Base-by-base conservation (phyloP, 2,113 vertebrate genomes). In the Coptodon rendalli region DNA sequence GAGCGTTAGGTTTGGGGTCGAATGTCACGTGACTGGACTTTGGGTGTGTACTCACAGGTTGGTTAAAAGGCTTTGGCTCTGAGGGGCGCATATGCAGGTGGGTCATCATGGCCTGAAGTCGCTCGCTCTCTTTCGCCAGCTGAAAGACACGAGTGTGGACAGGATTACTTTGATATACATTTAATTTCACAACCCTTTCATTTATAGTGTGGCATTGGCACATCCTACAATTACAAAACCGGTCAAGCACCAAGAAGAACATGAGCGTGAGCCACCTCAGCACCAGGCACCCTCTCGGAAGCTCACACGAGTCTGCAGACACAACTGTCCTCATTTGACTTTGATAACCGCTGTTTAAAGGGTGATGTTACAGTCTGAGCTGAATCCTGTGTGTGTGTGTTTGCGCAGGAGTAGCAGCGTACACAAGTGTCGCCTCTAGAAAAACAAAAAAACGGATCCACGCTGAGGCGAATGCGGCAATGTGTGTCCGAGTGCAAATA, bases 71-170 rank as follows among this genome's bases (percentile, higher is more conserved):
- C 96, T 99, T 99, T 95, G 99, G 99, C 97, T 99, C 99, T 5
- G 98, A 98, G 61, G 99, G 98, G 92, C 99, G 97, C 99, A 99
- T 99, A 96, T 99, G 99, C 89, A 99, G 97, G 90, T 99, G 99
- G 85, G 99, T 97, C 99, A 99, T 99, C 99, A 99, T 99, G 19
- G 99, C 98, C 92, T 99, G 98, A 78, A 99, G 97, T 89, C 99
- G 97, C 95, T 99, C 99, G 0, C 98, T 99, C 96, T 99, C 98
- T 95, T 99, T 99, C 9, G 98, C 97, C 92, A 99, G 97, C 99
- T 99, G 61, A 89, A 80, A 91, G 66, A 90, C 19, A 93, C 36
- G 80, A 76, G 68, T 84, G n/a, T 9, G 24, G 66, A 89, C 17
- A 91, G 31, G 36, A 82, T 81, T 87, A 36, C 31, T 52, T 53